Evolutionary conservation across 2,888 invertebrate genomes (phyloP), one percentile per base, ranked within the genome.

Genomic region (Scaptomyza tumidula): DNA sequence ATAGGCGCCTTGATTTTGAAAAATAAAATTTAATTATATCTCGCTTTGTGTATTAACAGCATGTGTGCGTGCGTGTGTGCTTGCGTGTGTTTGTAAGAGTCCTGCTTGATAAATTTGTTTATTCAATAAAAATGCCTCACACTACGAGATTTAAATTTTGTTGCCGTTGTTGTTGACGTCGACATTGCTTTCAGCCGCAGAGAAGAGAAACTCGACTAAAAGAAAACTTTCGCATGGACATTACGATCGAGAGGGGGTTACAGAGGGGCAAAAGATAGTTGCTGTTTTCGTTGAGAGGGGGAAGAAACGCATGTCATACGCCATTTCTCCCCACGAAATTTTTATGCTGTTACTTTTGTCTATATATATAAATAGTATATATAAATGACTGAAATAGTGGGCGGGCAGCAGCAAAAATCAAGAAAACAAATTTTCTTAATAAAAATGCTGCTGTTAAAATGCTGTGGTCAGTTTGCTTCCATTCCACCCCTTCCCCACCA

Each of bases 1-100:
- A 84, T 84, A 69, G 69, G 77, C 71, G 71, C 68, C 78, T 78
- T 84, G 84, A 84, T 84, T 84, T 86, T 86, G 81, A 71, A 77
- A 71, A 75, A 80, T 71, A 60, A 82, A 86, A 86, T 82, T 82
- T 75, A 86, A 86, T 86, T 84, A 84, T 75, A 70, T 49, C 43
- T 72, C 59, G 71, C 71, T 74, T 69, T 80, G 61, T 68, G 60
- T 63, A 24, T 35, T 10, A 33, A 41, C 41, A 41, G 41, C 39
- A 16, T 41, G 56, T 35, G 52, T 55, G 59, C 46, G 63, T 62
- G 52, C 54, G 66, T 58, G 35, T 13, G 37, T 37, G 35, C 56
- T 19, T 13, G 37, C n/a, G 13, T 35, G n/a, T 37, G 37, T 37
- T 5, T 37, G 37, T 11, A 11, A 39, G 39, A 39, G 61, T 65